Evolutionary conservation across 2,888 invertebrate genomes (phyloP), one percentile per base, ranked within the genome.

Genomic region (Congeria kusceri): DNA sequence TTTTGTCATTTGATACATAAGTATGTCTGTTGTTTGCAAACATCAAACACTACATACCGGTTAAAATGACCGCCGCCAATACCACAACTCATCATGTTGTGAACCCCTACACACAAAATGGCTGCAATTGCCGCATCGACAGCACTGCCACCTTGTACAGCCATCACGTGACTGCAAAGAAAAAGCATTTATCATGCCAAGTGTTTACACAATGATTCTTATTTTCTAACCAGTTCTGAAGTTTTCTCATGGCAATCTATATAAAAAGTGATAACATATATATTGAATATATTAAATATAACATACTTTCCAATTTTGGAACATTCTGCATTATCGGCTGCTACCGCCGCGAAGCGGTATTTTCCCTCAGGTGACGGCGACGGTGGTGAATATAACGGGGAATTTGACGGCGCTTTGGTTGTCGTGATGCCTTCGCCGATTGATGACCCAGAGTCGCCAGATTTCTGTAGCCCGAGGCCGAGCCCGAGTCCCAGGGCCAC

Each of bases 81-180:
- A 39, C 96, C 96, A 62, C 96, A 96, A 85, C 95, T 94, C 90
- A 96, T 96, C 66, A 96, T 96, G 84, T 96, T 95, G 29, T 95
- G 95, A 49, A 96, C 95, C 59, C 96, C 95, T 87, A 96, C 95
- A 92, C 97, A 97, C 77, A 97, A 94, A 39, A 96, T 95, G 65
- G 96, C 95, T 53, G 96, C 96, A 70, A 96, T 95, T 47, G 96
- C 96, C 66, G 96, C 96, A 94, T 97, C 97, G 0, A 96, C 94
- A 20, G 96, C 96, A 94, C 95, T 95, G 18, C 96, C 96, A 53
- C 95, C 95, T 85, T 94, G 94, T 85, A 94, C 94, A 91, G 95
- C 95, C 86, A 97, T 94, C 87, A 96, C 62, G 95, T 95, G 73
- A 46, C 89, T 89, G 28, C 23, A 29, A 20, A 25, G 28, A n/a